Conservation (phyloP, 1,140 invertebrate species). For the Berghia stephanieae region DNA sequence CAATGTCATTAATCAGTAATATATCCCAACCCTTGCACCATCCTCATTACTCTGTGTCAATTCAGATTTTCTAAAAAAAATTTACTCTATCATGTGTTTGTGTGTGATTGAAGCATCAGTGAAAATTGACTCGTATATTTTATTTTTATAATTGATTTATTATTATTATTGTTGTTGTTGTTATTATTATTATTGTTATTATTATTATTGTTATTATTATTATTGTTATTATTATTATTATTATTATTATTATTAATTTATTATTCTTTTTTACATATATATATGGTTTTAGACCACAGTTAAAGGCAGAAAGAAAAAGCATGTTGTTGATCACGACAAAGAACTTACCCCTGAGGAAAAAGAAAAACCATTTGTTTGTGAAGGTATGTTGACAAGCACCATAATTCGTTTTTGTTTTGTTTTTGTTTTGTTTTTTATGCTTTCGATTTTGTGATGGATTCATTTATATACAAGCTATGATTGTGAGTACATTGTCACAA, state of each 20-base stretch:
- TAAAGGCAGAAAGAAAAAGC: slow-evolving; percentile 28
- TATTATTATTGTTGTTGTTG: not conserved
- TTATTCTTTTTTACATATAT: not conserved
- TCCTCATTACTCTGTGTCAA: too few relatives aligned
- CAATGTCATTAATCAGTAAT: too few relatives aligned
- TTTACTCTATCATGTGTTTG: not conserved
- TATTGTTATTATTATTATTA: not conserved
- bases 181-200: not conserved
- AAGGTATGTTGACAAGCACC: slow-evolving; percentile 82
- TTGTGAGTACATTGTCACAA: too few relatives aligned
- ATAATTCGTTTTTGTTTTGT: too few relatives aligned
- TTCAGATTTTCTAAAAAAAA: too few relatives aligned
- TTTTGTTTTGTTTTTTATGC: too few relatives aligned
- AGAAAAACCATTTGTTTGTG: slow-evolving; percentile 91
- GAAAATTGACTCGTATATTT: too few relatives aligned
- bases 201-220: not conserved
- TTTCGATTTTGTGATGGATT: too few relatives aligned
- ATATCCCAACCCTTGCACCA: too few relatives aligned
- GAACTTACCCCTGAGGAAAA: slow-evolving; percentile 70
- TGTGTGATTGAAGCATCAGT: not conserved
- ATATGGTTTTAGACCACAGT: not conserved
- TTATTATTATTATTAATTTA: not conserved
- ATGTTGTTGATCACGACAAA: slow-evolving; percentile 24
- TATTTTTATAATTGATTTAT: too few relatives aligned
- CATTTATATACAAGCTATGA: too few relatives aligned